Base-by-base conservation (phyloP, 2,888 invertebrate genomes). In the Megamerina dolium region DNA sequence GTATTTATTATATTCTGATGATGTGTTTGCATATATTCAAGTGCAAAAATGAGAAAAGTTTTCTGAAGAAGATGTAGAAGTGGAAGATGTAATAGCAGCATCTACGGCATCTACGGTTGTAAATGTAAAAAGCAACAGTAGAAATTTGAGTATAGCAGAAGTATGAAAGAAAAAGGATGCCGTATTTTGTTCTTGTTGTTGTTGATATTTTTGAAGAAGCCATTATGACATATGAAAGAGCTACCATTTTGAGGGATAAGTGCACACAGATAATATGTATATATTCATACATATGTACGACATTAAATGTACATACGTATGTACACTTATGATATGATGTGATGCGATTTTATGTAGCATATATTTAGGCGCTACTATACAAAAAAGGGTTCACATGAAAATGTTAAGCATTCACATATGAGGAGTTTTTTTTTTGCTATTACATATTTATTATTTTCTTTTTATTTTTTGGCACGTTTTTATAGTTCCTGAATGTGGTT, bases 241-340 rank as follows among this genome's bases (percentile, higher is more conserved):
- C 31, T 31, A 14, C 31, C 31, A 31, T 31, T 31, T 31, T n/a
- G n/a, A n/a, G 31, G 31, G 31, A 34, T 34, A 19, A 10, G 34
- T 34, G 19, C 19, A 3, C 34, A 5, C 23, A 10, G 3, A 9
- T 2, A 4, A 17, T 18, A 5, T 34, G 34, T 34, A 17, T 34
- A 19, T 19, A 17, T 18, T 12, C 17, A 3, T 18, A 17, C 10
- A 14, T 33, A 14, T 33, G 33, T 33, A 17, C 5, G 33, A 9
- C 5, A 8, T 30, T 14, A 14, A 16, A 9, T 5, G 14, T 27
- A 13, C 14, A 9, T 13, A 13, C 5, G n/a, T n/a, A n/a, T n/a
- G n/a, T n/a, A n/a, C n/a, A n/a, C n/a, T n/a, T n/a, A n/a, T n/a
- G n/a, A n/a, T n/a, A n/a, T n/a, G n/a, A n/a, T n/a, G n/a, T n/a